Conservation (phyloP, 1,140 invertebrate genomes). For the Drosophila aff. region DNA sequence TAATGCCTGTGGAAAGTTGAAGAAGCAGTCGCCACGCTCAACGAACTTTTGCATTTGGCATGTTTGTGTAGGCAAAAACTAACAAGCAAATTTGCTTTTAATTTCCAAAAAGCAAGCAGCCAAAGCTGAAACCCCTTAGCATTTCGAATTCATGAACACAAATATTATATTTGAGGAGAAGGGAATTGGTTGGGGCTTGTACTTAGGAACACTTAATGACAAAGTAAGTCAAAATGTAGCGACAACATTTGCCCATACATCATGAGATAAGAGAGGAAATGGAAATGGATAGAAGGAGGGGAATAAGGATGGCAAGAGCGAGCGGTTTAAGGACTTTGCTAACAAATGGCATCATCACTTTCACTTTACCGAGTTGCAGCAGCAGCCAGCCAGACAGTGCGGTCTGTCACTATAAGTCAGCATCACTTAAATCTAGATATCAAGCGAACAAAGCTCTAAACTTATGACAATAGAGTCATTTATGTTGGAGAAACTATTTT, state of each 20-base stretch:
- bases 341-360: conserved; percentile 73
- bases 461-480: not conserved
- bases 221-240: conserved; percentile 62
- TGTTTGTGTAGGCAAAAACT: conserved; percentile 30
- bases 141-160: conserved; percentile 60
- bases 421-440: not conserved
- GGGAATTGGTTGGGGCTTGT: conserved; percentile 1
- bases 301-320: conserved; percentile 6
- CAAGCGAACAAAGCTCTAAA: not conserved
- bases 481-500: not conserved
- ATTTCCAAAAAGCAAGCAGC: conserved; percentile 44
- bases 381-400: conserved; percentile 29
- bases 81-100: conserved; percentile 73
- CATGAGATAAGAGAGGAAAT: conserved; percentile 20
- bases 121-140: conserved; percentile 15
- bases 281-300: not conserved
- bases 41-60: conserved; percentile 33
- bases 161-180: conserved; percentile 51
- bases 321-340: conserved; percentile 59
- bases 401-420: conserved; percentile 29
- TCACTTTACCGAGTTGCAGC: conserved; percentile 47
- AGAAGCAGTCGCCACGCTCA: conserved; percentile 33
- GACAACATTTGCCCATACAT: conserved; percentile 55
- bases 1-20: conserved; percentile 58
- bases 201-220: conserved; percentile 37